Conservation (phyloP, 1,140 invertebrate species). For the Chelonus insularis region DNA sequence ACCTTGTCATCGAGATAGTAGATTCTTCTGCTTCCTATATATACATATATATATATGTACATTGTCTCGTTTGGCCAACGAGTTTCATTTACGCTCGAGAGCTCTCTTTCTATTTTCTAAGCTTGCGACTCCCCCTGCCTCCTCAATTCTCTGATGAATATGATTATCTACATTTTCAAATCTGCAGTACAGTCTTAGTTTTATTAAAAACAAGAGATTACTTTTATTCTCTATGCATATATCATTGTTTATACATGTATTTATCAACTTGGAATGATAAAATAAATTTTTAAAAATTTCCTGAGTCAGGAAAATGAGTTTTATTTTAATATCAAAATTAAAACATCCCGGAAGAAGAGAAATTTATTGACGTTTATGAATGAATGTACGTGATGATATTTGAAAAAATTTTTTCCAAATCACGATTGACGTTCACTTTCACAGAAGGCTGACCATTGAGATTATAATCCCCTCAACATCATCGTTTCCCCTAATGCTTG, state of each 20-base stretch:
- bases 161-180: conserved; percentile 2
- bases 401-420: neutral
- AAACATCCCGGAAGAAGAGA: neutral
- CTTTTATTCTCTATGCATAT: too few relatives aligned
- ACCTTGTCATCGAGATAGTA: conserved; percentile 7
- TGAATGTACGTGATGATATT: neutral
- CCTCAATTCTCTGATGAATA: conserved; percentile 9
- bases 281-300: neutral
- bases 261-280: too few relatives aligned
- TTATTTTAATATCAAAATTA: neutral
- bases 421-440: neutral
- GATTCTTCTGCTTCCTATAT: neutral
- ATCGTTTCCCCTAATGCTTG: neutral
- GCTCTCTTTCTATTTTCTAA: conserved; percentile 6
- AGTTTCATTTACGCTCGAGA: conserved; percentile 4
- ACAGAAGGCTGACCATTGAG: neutral
- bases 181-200: too few relatives aligned
- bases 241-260: too few relatives aligned
- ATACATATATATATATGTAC: neutral
- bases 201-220: too few relatives aligned
- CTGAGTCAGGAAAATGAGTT: neutral
- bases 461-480: neutral
- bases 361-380: conserved; percentile 1
- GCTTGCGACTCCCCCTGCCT: neutral
- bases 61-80: neutral